phyloP scores from a whole-genome alignment of 1,140 invertebrate genomes.

The Trichomalopsis sarcophagae region DNA sequence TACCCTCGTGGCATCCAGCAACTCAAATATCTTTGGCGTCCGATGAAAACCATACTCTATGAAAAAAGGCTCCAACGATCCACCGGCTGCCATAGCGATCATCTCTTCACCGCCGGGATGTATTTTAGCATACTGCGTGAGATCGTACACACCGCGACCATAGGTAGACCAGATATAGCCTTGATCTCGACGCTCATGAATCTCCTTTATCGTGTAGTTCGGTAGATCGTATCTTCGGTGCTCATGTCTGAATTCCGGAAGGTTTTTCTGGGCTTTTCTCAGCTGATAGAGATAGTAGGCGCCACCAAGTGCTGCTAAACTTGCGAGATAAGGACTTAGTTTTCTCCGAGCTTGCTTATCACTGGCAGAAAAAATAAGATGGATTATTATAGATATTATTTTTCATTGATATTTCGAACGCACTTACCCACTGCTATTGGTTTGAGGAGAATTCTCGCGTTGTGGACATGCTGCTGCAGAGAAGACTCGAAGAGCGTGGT shows the following conservation, averaged over 20 bases:
- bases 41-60: neutral
- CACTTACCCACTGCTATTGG: too few species aligned
- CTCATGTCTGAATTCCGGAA: neutral
- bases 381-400: neutral
- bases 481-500: neutral
- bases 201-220: neutral
- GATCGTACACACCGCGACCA: neutral
- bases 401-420: too few species aligned
- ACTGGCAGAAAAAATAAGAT: neutral
- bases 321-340: neutral
- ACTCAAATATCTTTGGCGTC: neutral
- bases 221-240: neutral
- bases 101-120: slow-evolving; percentile 17
- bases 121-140: neutral
- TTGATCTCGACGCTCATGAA: neutral
- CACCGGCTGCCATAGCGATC: neutral
- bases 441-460: neutral
- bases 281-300: neutral
- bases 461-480: neutral
- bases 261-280: neutral
- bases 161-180: neutral
- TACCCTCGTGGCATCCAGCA: neutral
- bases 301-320: neutral
- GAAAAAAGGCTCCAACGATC: neutral
- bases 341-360: neutral